phyloP scores from a whole-genome alignment of 2,888 invertebrate genomes.

The Sarcophaga variegata region DNA sequence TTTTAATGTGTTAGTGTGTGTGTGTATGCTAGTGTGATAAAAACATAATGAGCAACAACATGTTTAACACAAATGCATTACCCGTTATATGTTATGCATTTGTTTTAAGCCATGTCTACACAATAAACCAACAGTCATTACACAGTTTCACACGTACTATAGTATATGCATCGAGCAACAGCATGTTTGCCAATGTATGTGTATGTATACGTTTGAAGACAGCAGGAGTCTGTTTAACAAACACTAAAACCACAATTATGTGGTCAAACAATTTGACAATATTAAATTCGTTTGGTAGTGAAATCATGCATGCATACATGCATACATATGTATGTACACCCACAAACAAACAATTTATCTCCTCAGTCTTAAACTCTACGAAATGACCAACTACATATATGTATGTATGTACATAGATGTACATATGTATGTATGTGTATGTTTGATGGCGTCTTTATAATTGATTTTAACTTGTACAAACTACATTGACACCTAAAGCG shows the following conservation, averaged over 20 bases:
- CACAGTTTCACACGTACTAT: not conserved
- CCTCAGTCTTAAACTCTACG: conserved; percentile 20
- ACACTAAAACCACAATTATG: conserved; percentile 68
- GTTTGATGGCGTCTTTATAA: conserved; percentile 46
- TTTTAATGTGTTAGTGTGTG: conserved; percentile 17
- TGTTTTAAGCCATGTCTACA: conserved; percentile 71
- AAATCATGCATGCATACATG: conserved; percentile 31
- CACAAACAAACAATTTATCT: conserved; percentile 46
- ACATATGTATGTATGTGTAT: not conserved
- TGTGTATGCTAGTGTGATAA: conserved; percentile 49
- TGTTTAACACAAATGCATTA: conserved; percentile 73
- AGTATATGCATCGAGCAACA: not conserved
- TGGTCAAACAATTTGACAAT: conserved; percentile 68
- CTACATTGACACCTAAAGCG: conserved; percentile 71
- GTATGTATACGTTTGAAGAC: not conserved
- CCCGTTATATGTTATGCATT: conserved; percentile 68
- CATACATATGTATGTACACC: conserved; percentile 38
- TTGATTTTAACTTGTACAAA: conserved; percentile 69
- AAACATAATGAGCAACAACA: conserved; percentile 73
- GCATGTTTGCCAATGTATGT: not conserved
- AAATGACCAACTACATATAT: not conserved
- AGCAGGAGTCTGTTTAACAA: conserved; percentile 62
- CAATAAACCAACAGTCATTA: conserved; percentile 61
- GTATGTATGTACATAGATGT: not conserved
- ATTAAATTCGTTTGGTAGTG: conserved; percentile 28